Conservation (phyloP, 2,797 vertebrate genomes). For the Micropoecilia bifurca region DNA sequence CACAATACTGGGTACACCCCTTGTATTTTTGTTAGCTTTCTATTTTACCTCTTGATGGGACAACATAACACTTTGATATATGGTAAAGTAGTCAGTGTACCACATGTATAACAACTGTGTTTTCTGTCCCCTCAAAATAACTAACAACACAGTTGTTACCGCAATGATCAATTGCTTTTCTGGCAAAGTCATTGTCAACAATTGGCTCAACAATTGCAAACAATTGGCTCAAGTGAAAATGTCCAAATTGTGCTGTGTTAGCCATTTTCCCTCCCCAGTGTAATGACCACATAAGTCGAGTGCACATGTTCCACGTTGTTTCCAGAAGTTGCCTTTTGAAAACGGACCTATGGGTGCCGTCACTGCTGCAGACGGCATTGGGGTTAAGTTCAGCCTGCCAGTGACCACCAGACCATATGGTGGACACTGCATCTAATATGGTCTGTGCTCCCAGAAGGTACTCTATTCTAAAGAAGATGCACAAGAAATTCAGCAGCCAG, state of each 20-base stretch:
- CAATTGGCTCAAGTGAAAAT: background rate
- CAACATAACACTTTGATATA: background rate
- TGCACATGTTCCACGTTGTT: background rate
- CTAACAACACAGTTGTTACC: background rate
- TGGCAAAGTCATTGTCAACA: background rate
- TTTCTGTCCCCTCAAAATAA: background rate
- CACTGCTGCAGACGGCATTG: background rate
- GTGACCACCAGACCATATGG: background rate
- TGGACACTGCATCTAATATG: background rate
- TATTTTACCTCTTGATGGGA: background rate
- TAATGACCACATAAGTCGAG: background rate
- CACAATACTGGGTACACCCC: background rate
- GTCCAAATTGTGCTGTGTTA: background rate
- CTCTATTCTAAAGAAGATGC: background rate
- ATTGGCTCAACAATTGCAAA: too few relatives aligned
- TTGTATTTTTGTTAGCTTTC: background rate
- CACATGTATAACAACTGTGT: background rate
- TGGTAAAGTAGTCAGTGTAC: background rate
- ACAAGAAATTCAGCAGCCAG: background rate
- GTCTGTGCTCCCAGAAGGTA: background rate
- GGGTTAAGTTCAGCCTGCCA: background rate
- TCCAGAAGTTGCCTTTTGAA: background rate
- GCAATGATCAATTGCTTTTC: too few relatives aligned
- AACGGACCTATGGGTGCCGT: background rate
- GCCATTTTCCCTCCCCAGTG: background rate